A percentile compares a stretch with the other conserved stretches of the same genome.
Evolutionary conservation across 2,888 invertebrate genomes (phyloP).

Genomic region (Eumacrocentrus americanus): DNA sequence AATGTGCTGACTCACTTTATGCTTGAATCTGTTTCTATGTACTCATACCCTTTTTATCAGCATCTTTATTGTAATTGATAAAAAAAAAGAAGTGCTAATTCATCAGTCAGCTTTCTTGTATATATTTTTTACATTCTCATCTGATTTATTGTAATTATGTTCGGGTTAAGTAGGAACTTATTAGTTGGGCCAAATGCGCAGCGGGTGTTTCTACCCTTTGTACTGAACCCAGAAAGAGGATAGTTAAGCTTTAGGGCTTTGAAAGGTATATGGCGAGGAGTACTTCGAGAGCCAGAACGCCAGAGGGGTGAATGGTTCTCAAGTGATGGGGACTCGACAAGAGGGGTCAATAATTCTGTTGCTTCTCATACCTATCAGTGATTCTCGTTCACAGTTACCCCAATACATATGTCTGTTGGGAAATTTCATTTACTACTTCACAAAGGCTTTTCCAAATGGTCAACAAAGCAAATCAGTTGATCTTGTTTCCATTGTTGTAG

Average conservation of each 20-base stretch:
- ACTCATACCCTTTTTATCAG: no score
- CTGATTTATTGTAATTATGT: no score
- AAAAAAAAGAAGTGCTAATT: no score
- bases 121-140: no score
- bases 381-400: not conserved
- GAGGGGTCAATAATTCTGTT: constrained; percentile 23
- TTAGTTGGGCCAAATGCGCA: no score
- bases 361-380: constrained; percentile 24
- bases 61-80: no score
- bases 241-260: constrained; percentile 1
- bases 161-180: no score
- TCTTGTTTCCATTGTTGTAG: not conserved
- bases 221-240: not conserved
- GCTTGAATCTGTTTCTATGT: no score
- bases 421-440: not conserved
- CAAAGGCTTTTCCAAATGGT: not conserved
- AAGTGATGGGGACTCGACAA: constrained; percentile 24
- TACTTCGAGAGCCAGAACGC: not conserved
- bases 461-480: not conserved
- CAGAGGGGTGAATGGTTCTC: constrained; percentile 5
- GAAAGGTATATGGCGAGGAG: not conserved
- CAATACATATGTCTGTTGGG: not conserved
- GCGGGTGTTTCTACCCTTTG: not conserved
- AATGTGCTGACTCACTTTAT: no score
- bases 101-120: no score